Evolutionary conservation across 2,888 invertebrate genomes (phyloP).

Genomic region (Hofmannophila pseudospretella): DNA sequence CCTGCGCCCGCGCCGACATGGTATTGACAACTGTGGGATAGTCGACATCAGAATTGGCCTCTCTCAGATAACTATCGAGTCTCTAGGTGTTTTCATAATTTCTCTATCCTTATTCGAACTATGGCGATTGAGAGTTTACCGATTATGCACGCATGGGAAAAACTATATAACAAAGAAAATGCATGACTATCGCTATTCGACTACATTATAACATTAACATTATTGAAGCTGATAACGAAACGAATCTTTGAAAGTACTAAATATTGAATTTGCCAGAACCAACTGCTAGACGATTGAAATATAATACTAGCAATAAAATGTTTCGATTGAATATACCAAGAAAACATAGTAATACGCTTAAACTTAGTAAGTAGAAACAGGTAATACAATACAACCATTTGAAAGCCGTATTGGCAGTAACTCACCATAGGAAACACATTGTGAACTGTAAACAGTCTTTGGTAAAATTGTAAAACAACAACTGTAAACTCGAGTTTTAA

Average conservation of each 20-base stretch:
- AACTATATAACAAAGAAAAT: background rate
- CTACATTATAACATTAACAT: no score
- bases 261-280: background rate
- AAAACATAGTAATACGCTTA: conserved; percentile 37
- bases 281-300: conserved; percentile 9
- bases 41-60: conserved; percentile 45
- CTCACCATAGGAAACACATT: conserved; percentile 46
- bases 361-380: conserved; percentile 40
- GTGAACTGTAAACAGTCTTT: conserved; percentile 42
- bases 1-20: conserved; percentile 47
- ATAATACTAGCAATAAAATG: conserved; percentile 30
- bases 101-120: conserved; percentile 48
- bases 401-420: conserved; percentile 45
- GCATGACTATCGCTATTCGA: no score
- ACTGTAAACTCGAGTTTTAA: conserved; percentile 40
- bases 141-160: conserved; percentile 5
- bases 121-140: conserved; percentile 23
- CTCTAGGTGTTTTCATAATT: conserved; percentile 62
- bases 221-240: background rate
- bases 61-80: conserved; percentile 54
- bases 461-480: conserved; percentile 37
- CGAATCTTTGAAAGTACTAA: background rate
- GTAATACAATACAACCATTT: conserved; percentile 59
- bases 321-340: conserved; percentile 38
- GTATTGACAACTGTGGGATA: conserved; percentile 74